Evolutionary conservation across 2,888 invertebrate species (phyloP).

Genomic region (Zelleria hepariella): DNA sequence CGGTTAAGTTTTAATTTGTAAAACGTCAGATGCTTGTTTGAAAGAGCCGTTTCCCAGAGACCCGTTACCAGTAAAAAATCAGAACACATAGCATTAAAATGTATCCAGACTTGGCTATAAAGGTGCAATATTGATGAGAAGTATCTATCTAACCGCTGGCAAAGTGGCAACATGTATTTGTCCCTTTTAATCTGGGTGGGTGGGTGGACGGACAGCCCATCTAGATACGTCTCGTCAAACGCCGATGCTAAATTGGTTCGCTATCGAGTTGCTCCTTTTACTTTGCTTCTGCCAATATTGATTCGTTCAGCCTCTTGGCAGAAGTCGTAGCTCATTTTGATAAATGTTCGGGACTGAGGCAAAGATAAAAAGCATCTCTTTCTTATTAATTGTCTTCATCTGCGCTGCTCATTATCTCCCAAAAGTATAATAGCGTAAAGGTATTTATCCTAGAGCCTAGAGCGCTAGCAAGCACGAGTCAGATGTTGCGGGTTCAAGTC

Average conservation of each 20-base stretch:
- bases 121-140: no score
- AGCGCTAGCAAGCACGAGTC: no score
- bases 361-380: neutral
- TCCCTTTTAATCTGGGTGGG: neutral
- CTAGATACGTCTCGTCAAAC: constrained; percentile 21
- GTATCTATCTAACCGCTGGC: no score
- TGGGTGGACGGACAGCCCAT: constrained; percentile 15
- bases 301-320: neutral
- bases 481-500: no score
- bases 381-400: neutral
- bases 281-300: neutral
- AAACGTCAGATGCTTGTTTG: no score
- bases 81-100: no score
- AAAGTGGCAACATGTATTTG: neutral
- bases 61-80: no score
- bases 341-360: neutral
- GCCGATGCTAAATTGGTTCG: constrained; percentile 26
- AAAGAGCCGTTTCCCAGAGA: no score
- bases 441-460: no score
- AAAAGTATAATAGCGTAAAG: no score
- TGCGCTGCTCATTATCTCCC: neutral
- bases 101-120: no score
- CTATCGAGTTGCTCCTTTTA: constrained; percentile 8
- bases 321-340: neutral
- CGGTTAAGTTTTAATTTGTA: no score